Base-by-base conservation (phyloP, 1,140 invertebrate species). In the Diabrotica undecimpunctata region DNA sequence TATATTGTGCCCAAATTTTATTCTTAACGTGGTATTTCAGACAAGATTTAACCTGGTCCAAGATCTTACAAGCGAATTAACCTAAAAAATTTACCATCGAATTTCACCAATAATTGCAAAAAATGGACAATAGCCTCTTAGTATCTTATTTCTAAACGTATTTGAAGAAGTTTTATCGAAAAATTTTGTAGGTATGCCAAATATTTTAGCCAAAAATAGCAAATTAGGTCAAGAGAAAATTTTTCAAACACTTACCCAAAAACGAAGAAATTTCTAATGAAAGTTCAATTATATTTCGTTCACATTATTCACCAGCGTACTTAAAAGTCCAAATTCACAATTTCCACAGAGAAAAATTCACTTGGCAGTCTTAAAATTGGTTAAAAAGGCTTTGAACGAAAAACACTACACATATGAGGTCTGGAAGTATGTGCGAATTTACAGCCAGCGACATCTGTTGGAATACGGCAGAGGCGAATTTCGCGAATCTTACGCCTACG, bases 171-270 rank as follows among this genome's bases (percentile, higher is more conserved):
- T 46, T 10, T 58, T 12, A 58, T 39, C 10, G n/a, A 41, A 58
- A 39, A 61, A 61, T 35, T 11, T 53, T 53, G 11, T 36, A 10
- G 52, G 35, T 52, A 61, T 11, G 51, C 60, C 14, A 53, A 36
- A 52, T 61, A 61, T 61, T 61, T 61, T 6, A 36, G 50, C 60
- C 46, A 14, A 61, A 61, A 61, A 61, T 61, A 61, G 60, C 60
- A 53, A 61, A 61, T 61, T 61, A 61, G 60, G 60, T 61, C 60
- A 61, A 14, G 14, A 14, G 46, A 61, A 61, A 37, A 52, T 14
- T 61, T 25, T 25, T 52, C 12, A 12, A 61, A 53, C 14, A 61
- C 60, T 61, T 37, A 61, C 60, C 60, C 38, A n/a, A 36, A 14
- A 61, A 11, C 5, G 51, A 35, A 6, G 14, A 36, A 35, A 58